A percentile compares a stretch with the other conserved stretches of the same genome.
Conservation (phyloP, 1,140 invertebrate genomes). For the Tenebrio molitor region DNA sequence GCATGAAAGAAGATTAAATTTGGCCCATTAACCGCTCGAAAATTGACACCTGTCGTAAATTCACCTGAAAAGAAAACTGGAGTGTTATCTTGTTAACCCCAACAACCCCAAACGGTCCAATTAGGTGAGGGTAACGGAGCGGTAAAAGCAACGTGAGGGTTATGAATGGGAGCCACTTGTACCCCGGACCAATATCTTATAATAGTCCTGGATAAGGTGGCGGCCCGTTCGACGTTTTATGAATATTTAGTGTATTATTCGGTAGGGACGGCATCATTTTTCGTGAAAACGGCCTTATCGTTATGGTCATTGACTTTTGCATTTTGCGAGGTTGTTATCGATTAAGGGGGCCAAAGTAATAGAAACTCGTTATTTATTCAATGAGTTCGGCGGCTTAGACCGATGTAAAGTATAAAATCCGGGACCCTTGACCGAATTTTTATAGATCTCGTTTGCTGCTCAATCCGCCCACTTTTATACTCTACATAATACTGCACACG, state of each 20-base stretch:
- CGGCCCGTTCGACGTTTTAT: slow-evolving; percentile 51
- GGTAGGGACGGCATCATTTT: slow-evolving; percentile 12
- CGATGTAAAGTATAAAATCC: slow-evolving; percentile 44
- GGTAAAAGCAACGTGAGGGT: slow-evolving; percentile 52
- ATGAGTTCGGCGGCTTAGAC: slow-evolving; percentile 10
- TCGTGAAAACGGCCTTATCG: slow-evolving; percentile 5
- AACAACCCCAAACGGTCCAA: slow-evolving; percentile 56
- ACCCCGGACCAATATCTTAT: slow-evolving; percentile 54
- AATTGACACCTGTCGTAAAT: slow-evolving; percentile 55
- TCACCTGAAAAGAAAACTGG: slow-evolving; percentile 51
- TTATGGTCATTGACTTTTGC: slow-evolving; percentile 14
- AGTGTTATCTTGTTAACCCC: slow-evolving; percentile 58
- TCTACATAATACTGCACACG: slow-evolving; percentile 50
- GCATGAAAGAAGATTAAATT: slow-evolving; percentile 47
- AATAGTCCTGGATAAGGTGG: slow-evolving; percentile 51
- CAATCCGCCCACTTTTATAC: slow-evolving; percentile 49
- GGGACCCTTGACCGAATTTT: slow-evolving; percentile 54
- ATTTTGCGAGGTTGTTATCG: slow-evolving; percentile 10
- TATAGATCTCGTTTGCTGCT: slow-evolving; percentile 49
- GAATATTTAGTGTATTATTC: slow-evolving; percentile 51
- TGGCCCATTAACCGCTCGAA: slow-evolving; percentile 47
- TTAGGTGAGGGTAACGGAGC: slow-evolving; percentile 56
- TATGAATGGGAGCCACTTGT: slow-evolving; percentile 52
- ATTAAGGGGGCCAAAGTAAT: slow-evolving; percentile 20
- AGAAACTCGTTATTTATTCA: slow-evolving; percentile 44